Evolutionary conservation across 2,113 vertebrate genomes (phyloP).

Genomic region (Thomomys bottae): DNA sequence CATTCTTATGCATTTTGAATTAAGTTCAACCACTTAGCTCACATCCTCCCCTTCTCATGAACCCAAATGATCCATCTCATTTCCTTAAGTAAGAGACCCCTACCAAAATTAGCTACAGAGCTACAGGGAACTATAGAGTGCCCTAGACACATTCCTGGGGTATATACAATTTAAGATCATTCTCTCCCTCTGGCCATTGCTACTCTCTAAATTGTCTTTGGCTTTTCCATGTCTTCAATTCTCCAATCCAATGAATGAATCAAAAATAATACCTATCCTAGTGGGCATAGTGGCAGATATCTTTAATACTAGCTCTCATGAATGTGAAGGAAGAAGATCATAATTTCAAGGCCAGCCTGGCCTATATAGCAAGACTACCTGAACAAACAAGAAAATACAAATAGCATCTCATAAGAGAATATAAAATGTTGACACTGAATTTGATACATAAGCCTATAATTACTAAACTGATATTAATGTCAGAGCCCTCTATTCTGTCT

Average conservation of each 20-base stretch:
- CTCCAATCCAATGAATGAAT: neutral
- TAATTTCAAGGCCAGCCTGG: too few relatives aligned
- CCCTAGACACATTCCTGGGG: neutral
- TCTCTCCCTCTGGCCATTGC: neutral
- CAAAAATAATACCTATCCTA: neutral
- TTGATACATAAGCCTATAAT: neutral
- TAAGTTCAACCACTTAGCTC: neutral
- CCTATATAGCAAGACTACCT: too few relatives aligned
- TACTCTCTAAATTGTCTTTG: neutral
- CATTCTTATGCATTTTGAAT: neutral
- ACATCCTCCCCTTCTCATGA: neutral
- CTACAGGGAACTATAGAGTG: too few relatives aligned
- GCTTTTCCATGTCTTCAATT: neutral
- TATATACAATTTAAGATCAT: neutral
- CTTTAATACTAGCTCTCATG: too few relatives aligned
- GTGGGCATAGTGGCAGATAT: too few relatives aligned
- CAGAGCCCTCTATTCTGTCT: neutral
- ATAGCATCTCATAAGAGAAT: neutral
- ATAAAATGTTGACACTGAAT: neutral
- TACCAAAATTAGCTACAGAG: neutral
- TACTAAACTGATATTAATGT: neutral
- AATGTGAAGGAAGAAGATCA: too few relatives aligned
- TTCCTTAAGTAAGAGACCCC: neutral
- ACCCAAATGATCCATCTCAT: neutral
- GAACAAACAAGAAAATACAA: neutral